Evolutionary conservation across 2,888 invertebrate species (phyloP).

Genomic region (Phengaris arion): DNA sequence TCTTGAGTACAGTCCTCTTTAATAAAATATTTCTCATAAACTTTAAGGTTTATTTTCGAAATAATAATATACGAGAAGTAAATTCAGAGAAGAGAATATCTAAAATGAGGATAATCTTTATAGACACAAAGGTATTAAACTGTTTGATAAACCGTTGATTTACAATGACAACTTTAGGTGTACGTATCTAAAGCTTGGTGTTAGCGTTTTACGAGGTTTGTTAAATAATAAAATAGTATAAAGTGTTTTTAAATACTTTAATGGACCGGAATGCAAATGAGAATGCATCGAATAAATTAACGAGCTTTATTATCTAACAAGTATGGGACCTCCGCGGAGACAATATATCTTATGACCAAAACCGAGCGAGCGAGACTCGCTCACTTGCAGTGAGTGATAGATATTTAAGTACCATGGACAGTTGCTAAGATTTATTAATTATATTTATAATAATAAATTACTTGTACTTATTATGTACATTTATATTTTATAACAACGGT

Average conservation of each 20-base stretch:
- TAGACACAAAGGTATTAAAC: slow-evolving; percentile 22
- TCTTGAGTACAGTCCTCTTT: no score
- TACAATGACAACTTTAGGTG: not conserved
- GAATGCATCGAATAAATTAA: slow-evolving; percentile 17
- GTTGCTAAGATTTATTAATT: slow-evolving; percentile 8
- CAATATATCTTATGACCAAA: slow-evolving; percentile 7
- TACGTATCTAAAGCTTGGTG: slow-evolving; percentile 3
- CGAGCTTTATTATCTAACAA: slow-evolving; percentile 12
- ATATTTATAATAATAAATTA: slow-evolving; percentile 16
- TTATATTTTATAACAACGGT: slow-evolving; percentile 2
- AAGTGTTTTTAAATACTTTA: slow-evolving; percentile 24
- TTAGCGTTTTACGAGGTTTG: slow-evolving; percentile 12
- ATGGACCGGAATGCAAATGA: slow-evolving; percentile 10
- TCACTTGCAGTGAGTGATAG: not conserved
- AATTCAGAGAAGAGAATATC: not conserved
- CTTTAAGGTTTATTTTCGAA: not conserved
- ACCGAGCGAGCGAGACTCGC: not conserved
- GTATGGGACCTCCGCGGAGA: slow-evolving; percentile 12
- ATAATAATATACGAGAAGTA: not conserved
- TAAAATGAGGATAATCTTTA: slow-evolving; percentile 6
- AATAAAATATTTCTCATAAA: not conserved
- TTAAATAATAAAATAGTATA: slow-evolving; percentile 25
- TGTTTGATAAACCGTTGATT: slow-evolving; percentile 8
- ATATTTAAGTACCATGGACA: slow-evolving; percentile 8
- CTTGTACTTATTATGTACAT: not conserved